phyloP scores from a whole-genome alignment of 2,797 vertebrate species.

The Gadopsis bispinosus region DNA sequence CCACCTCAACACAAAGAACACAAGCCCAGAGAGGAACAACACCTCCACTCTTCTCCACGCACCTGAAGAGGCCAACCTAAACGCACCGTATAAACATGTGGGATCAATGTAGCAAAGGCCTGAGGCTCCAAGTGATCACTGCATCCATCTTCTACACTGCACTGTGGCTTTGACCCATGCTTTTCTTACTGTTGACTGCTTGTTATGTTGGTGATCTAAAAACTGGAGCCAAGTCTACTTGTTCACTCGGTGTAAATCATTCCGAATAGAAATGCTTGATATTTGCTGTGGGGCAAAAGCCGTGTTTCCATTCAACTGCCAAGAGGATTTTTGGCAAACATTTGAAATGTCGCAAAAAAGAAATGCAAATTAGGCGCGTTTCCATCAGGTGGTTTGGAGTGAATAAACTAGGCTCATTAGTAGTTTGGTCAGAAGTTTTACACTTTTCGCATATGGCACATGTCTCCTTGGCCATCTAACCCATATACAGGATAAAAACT shows the following conservation, averaged over 20 bases:
- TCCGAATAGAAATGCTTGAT: not conserved
- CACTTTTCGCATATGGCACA: no score
- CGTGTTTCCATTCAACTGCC: no score
- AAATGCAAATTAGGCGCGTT: no score
- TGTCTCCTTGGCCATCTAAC: no score
- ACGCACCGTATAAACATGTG: constrained; percentile 6
- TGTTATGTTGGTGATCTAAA: not conserved
- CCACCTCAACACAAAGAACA: not conserved
- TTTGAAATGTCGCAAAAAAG: no score
- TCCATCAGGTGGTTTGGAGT: no score
- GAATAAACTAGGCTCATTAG: no score
- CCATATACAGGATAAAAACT: no score
- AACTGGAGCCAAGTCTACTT: not conserved
- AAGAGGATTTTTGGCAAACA: no score
- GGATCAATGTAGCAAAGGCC: not conserved
- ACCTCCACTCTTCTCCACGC: not conserved
- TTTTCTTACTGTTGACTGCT: constrained; percentile 1
- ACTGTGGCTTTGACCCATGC: not conserved
- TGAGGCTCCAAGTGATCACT: not conserved
- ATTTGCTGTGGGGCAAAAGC: not conserved
- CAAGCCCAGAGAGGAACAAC: not conserved
- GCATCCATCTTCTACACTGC: not conserved
- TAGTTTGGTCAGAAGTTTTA: no score
- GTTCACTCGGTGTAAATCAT: not conserved
- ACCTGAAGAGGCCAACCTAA: not conserved